Base-by-base conservation (phyloP, 2,888 invertebrate genomes). In the Drosophila villosipedis region DNA sequence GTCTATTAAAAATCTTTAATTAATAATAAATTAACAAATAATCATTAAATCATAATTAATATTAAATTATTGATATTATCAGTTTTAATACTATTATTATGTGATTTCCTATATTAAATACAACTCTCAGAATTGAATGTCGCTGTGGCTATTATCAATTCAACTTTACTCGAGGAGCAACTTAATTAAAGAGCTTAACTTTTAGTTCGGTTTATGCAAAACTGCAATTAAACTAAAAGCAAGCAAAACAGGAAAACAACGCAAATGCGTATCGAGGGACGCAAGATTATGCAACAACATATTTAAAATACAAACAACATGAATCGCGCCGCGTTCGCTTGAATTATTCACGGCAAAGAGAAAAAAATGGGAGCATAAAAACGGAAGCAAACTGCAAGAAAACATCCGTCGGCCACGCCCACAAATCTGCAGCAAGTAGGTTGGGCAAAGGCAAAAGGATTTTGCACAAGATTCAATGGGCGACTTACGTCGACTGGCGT, bases 261-360 rank as follows among this genome's bases (percentile, higher is more conserved):
- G 70, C 57, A 77, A 61, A 60, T 72, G 62, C 41, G 39, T 59
- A 69, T 58, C n/a, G 63, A 68, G 60, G 39, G 25, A 10, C 37
- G 35, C 52, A 68, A 65, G 68, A 77, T 72, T 73, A 69, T 68
- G 71, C 80, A 80, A 68, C 71, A 76, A 72, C 62, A 76, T 65
- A 76, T 80, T 70, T 67, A 80, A 57, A 60, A 65, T 28, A 53
- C 33, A 55, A 62, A 39, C 67, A 68, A 53, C 62, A 47, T n/a
- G 43, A 58, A 25, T 30, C 47, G 35, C 31, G 39, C 30, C 68
- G 31, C 55, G n/a, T n/a, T 22, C 10, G 22, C 57, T 25, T 35
- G 73, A 53, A 68, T 73, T 64, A 62, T 73, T 61, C 49, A 58
- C 33, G 59, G 41, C 49, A 66, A 25, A 4, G 6, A 7, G 1